phyloP scores from a whole-genome alignment of 2,113 vertebrate genomes.

The Microcebus lehilahytsara region DNA sequence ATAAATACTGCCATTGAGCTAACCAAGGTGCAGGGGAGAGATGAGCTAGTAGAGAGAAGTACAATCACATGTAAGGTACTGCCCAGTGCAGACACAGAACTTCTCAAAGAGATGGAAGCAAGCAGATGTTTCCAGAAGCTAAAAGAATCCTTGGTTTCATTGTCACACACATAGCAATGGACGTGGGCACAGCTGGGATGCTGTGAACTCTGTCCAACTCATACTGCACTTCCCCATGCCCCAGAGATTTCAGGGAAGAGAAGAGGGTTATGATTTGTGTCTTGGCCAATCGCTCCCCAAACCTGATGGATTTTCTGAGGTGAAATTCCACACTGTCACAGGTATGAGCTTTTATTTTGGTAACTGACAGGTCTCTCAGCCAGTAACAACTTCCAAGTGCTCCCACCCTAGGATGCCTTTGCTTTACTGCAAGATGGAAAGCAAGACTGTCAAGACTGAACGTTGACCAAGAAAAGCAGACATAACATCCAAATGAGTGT shows the following conservation, averaged over 20 bases:
- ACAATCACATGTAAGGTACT: background rate
- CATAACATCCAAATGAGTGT: background rate
- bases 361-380: background rate
- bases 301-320: background rate
- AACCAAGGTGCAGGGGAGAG: accelerated
- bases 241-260: background rate
- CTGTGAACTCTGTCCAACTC: background rate
- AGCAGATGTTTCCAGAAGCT: background rate
- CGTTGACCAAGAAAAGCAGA: background rate
- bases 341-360: background rate
- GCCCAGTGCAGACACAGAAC: background rate
- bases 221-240: background rate
- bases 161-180: background rate
- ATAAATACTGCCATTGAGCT: background rate
- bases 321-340: background rate
- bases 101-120: background rate
- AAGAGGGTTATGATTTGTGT: background rate
- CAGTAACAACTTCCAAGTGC: background rate
- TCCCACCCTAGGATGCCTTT: background rate
- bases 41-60: background rate
- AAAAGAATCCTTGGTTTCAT: background rate
- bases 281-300: background rate
- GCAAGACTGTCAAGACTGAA: background rate
- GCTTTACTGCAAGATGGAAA: background rate
- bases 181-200: background rate